Evolutionary conservation across 2,888 invertebrate genomes (phyloP).

Genomic region (Nasonovia ribisnigri): DNA sequence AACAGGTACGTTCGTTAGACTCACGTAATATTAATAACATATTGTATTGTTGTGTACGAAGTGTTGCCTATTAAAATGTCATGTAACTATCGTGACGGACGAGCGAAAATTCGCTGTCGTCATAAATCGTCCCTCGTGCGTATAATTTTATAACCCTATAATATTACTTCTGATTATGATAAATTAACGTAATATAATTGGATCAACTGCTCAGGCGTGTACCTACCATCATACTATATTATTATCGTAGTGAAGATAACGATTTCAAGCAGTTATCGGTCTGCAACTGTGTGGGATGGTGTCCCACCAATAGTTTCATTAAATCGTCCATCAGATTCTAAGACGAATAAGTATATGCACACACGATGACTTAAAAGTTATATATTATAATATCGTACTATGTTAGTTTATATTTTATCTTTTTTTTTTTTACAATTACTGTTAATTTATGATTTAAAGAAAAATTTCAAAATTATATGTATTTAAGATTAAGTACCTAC

Average conservation of each 20-base stretch:
- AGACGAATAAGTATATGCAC: neutral
- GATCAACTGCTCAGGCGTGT: neutral
- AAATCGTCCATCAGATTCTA: neutral
- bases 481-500: too few species aligned
- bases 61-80: neutral
- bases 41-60: neutral
- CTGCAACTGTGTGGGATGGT: neutral
- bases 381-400: neutral
- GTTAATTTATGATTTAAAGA: too few species aligned
- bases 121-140: neutral
- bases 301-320: neutral
- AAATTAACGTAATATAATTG: neutral
- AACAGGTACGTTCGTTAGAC: neutral
- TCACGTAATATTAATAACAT: neutral
- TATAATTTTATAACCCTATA: neutral
- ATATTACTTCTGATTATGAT: neutral
- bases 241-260: neutral
- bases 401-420: neutral
- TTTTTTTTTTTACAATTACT: too few species aligned
- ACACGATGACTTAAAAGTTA: neutral
- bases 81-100: neutral
- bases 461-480: too few species aligned
- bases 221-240: neutral
- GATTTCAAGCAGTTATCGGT: neutral
- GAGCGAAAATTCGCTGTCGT: neutral